Evolutionary conservation across 2,113 vertebrate species (phyloP).

Genomic region (Arothron firmamentum): DNA sequence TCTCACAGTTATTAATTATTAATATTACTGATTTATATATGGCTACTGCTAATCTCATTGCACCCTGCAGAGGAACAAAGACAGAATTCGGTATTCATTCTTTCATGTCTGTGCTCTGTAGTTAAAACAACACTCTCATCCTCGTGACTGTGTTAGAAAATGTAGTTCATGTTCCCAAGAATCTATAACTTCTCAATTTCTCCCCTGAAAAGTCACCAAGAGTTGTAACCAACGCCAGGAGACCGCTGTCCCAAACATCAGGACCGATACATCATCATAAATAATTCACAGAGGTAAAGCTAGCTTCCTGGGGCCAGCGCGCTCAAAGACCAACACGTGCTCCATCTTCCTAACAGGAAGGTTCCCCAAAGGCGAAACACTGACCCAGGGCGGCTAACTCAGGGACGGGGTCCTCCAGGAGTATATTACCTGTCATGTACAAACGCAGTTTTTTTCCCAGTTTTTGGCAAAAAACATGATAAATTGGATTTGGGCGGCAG

Average conservation of each 20-base stretch:
- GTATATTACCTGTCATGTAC: conserved; percentile 11
- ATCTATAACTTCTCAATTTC: conserved; percentile 31
- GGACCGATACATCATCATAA: conserved; percentile 69
- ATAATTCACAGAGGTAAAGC: conserved; percentile 68
- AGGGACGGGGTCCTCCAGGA: conserved; percentile 47
- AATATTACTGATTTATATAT: too few species aligned
- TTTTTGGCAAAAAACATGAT: too few species aligned
- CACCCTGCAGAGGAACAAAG: too few species aligned
- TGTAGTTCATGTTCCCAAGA: conserved; percentile 6
- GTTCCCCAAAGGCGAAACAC: conserved; percentile 47
- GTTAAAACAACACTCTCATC: conserved; percentile 26
- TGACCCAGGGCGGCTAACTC: conserved; percentile 61
- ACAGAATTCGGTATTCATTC: neutral
- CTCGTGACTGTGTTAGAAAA: conserved; percentile 35
- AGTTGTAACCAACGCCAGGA: conserved; percentile 55
- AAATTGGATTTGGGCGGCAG: too few species aligned
- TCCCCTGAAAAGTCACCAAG: conserved; percentile 59
- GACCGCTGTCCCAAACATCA: conserved; percentile 47
- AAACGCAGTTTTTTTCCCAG: neutral
- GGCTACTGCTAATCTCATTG: too few species aligned
- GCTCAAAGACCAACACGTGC: conserved; percentile 60
- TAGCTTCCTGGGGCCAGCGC: conserved; percentile 52
- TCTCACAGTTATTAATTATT: too few species aligned
- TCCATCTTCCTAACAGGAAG: conserved; percentile 65
- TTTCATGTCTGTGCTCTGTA: conserved; percentile 2